phyloP scores from a whole-genome alignment of 1,140 invertebrate genomes.

The Eupristina koningsbergeri region DNA sequence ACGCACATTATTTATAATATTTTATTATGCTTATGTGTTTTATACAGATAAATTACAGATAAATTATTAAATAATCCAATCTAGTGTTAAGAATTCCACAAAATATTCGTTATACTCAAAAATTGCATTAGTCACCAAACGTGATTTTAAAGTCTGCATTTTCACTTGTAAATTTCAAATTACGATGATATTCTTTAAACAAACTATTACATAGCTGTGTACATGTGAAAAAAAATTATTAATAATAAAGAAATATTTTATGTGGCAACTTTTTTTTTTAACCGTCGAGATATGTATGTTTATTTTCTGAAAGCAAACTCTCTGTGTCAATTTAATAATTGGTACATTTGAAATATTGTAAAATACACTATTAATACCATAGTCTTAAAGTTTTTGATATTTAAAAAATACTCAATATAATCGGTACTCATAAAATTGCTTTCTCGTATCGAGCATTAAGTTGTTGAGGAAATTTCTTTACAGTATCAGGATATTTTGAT shows the following conservation, averaged over 20 bases:
- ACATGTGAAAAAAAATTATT: no score
- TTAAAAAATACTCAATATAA: no score
- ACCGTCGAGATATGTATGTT: no score
- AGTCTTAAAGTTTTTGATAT: no score
- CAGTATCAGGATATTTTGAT: conserved; percentile 2
- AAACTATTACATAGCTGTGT: no score
- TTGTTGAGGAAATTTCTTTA: not conserved
- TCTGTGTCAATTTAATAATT: no score
- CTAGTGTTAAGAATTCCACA: not conserved
- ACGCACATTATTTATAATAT: not conserved
- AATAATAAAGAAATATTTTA: no score
- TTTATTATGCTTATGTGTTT: not conserved
- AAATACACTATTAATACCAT: not conserved
- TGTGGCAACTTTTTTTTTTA: no score
- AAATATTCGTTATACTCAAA: not conserved
- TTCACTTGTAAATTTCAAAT: no score
- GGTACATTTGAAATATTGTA: not conserved
- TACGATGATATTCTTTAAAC: no score
- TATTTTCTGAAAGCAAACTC: no score
- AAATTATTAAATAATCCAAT: not conserved
- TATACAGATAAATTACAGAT: not conserved
- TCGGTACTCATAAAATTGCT: not conserved
- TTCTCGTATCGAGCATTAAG: not conserved
- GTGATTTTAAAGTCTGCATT: no score
- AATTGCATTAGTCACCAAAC: not conserved